These are phyloP conservation scores for Oreochromis spilurus DNA, from an alignment of 2,113 vertebrate genomes.

Conservation along the genomic window DNA sequence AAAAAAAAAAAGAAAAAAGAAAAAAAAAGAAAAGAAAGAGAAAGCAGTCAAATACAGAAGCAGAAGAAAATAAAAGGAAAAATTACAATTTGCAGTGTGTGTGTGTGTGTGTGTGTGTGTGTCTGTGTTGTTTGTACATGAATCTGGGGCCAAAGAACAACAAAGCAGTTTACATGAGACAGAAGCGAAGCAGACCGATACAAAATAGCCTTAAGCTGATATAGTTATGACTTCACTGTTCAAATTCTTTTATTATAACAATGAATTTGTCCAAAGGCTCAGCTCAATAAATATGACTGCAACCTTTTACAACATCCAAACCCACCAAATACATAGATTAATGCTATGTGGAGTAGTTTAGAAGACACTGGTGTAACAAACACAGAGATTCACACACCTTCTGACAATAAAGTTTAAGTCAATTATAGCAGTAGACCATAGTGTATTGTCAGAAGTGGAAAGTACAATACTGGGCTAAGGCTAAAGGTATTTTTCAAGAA, in stretches of 20 bases:
- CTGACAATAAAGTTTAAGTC: neutral
- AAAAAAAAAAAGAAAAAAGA: too few species aligned
- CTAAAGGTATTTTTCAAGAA: neutral
- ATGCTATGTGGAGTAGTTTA: neutral
- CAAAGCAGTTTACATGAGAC: constrained; percentile 8
- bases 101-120: neutral
- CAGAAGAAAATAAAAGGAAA: neutral
- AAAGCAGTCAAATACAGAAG: neutral
- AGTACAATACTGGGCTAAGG: neutral
- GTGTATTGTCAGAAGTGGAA: neutral
- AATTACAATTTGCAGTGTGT: neutral
- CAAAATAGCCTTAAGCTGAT: neutral
- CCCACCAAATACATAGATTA: neutral
- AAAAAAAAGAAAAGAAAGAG: too few species aligned
- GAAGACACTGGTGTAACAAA: neutral
- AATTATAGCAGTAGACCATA: neutral
- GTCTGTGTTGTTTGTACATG: neutral
- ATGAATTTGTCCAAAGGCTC: neutral
- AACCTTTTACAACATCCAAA: neutral
- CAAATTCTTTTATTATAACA: neutral
- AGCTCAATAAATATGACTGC: neutral
- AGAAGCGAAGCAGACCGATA: neutral
- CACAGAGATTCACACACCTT: neutral
- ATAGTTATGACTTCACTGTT: neutral
- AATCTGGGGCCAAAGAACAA: neutral